Evolutionary conservation across 2,113 vertebrate species (phyloP).

Genomic region (Erythrocebus patas): DNA sequence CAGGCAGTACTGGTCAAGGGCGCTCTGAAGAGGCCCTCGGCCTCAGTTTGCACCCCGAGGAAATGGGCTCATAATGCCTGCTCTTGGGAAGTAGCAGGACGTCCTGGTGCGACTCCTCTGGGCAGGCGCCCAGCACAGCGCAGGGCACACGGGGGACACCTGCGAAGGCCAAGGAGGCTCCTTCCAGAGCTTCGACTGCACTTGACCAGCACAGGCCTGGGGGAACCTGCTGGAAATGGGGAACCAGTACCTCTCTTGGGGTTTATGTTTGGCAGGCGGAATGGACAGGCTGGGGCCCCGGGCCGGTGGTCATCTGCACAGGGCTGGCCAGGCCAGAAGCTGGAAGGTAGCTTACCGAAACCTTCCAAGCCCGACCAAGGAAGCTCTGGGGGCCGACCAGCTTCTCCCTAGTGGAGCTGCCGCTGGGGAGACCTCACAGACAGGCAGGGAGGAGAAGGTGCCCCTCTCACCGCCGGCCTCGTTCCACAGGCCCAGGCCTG

Average conservation of each 20-base stretch:
- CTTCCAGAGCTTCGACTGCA: neutral
- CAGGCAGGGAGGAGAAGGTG: neutral
- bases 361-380: neutral
- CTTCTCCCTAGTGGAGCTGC: neutral
- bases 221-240: neutral
- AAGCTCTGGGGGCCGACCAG: neutral
- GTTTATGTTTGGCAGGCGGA: too few species aligned
- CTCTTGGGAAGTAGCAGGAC: accelerated
- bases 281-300: accelerated
- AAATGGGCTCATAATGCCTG: neutral
- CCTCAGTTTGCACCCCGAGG: neutral
- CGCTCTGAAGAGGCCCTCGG: neutral
- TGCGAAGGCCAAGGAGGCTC: neutral
- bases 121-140: neutral
- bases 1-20: neutral
- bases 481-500: neutral
- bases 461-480: neutral
- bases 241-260: neutral
- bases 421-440: neutral
- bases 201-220: neutral
- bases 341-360: neutral
- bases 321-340: neutral
- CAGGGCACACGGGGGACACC: too few species aligned
- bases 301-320: accelerated
- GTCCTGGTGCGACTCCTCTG: neutral